These are phyloP conservation scores for Apamea epomidion DNA, from an alignment of 2,888 invertebrate species.

Conservation along the genomic window DNA sequence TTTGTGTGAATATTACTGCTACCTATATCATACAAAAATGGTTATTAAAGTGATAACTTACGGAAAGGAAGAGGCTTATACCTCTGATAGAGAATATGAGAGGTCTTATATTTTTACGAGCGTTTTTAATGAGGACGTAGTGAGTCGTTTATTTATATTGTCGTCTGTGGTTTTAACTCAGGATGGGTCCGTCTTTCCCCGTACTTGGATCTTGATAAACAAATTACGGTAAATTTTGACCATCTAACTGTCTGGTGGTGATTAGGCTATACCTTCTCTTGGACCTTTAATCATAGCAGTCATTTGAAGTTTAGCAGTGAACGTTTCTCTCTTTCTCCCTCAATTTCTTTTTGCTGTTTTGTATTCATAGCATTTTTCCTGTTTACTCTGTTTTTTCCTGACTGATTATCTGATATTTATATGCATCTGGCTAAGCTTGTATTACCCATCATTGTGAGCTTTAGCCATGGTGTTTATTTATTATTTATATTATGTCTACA, in stretches of 20 bases:
- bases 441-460: not conserved
- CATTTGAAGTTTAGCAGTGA: not conserved
- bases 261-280: not conserved
- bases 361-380: not conserved
- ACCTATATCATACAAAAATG: conserved; percentile 64
- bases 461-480: not conserved
- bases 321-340: not conserved
- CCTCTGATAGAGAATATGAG: conserved; percentile 62
- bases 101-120: conserved; percentile 61
- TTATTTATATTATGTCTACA: not conserved
- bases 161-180: conserved; percentile 29
- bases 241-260: not conserved
- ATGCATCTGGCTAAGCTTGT: not conserved
- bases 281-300: not conserved
- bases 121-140: conserved; percentile 59
- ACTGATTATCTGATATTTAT: not conserved
- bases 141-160: conserved; percentile 50
- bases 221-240: conserved; percentile 1
- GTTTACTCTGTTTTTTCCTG: not conserved
- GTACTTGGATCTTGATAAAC: not conserved
- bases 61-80: conserved; percentile 60
- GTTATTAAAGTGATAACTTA: conserved; percentile 64
- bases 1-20: conserved; percentile 61
- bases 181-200: conserved; percentile 2
- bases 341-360: not conserved